Evolutionary conservation across 2,113 vertebrate genomes (phyloP), one percentile per base, ranked within the genome.

Genomic region (Deroptyus accipitrinus): DNA sequence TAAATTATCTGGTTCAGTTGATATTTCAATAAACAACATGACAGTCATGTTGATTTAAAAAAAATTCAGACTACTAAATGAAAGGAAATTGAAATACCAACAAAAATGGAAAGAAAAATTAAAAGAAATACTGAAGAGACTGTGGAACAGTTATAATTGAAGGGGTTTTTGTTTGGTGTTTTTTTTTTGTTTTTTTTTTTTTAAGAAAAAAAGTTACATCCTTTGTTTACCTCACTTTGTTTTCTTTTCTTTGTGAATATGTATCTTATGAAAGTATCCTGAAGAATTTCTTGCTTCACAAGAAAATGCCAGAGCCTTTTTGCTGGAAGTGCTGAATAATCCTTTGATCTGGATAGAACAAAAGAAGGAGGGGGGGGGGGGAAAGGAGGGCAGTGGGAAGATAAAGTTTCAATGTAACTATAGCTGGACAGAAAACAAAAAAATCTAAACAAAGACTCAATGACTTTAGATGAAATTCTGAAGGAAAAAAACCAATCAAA

Each of bases 161-260:
- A 59, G 55, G 20, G 18, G 7, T 14, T n/a, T 59, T 23, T 23
- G 12, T 9, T n/a, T 7, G 9, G 13, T 23, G 11, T 27, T 27
- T 27, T 51, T 13, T 13, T 13, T 51, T 51, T 76, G 18, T 88
- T 74, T 52, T 16, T 54, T 72, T 80, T 76, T 73, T 22, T 86
- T 74, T 48, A 7, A 1, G 5, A 59, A 62, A 62, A 48, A 48
- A 59, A 24, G 30, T 64, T 31, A 48, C 31, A 49, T 84, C 46
- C 83, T 95, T 72, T 33, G 39, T 97, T 98, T 98, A 99, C 99
- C 99, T 99, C 99, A 97, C 99, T 98, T 98, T 99, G 99, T 95
- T 99, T 99, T 97, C 99, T 99, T 97, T 99, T 99, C 98, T 99
- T 99, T 17, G 99, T 99, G 90, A 99, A 99, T 97, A 99, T 99